Evolutionary conservation across 1,140 invertebrate species (phyloP).

Genomic region (Pogonomyrmex californicus): DNA sequence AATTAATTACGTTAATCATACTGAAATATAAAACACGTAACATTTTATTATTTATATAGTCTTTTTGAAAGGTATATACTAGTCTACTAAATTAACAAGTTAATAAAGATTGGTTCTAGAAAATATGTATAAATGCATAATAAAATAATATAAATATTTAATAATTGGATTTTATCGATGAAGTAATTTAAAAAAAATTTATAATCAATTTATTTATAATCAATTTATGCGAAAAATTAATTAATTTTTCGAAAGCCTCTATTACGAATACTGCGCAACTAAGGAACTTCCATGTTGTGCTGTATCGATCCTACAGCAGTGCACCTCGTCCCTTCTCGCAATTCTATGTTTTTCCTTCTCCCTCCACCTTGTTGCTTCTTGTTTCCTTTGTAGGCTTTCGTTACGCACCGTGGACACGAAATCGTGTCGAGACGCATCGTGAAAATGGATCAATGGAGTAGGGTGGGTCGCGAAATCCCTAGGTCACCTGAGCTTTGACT

Average conservation of each 20-base stretch:
- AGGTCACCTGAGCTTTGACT: slow-evolving; percentile 76
- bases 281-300: slow-evolving; percentile 65
- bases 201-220: not conserved
- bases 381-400: slow-evolving; percentile 56
- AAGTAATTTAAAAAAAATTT: not conserved
- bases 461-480: slow-evolving; percentile 63
- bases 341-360: slow-evolving; percentile 58
- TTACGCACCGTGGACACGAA: slow-evolving; percentile 71
- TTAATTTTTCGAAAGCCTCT: slow-evolving; percentile 64
- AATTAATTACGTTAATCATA: not conserved
- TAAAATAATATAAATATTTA: not conserved
- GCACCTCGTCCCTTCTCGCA: slow-evolving; percentile 56
- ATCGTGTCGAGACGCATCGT: slow-evolving; percentile 74
- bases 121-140: not conserved
- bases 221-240: slow-evolving; percentile 39
- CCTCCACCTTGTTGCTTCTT: not conserved
- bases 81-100: not conserved
- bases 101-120: not conserved
- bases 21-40: not conserved
- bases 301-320: slow-evolving; percentile 69
- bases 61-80: not conserved
- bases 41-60: not conserved
- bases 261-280: slow-evolving; percentile 62
- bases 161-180: not conserved
- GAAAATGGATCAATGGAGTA: slow-evolving; percentile 74